Conservation (phyloP, 2,888 invertebrate genomes). For the Athalia rosae region DNA sequence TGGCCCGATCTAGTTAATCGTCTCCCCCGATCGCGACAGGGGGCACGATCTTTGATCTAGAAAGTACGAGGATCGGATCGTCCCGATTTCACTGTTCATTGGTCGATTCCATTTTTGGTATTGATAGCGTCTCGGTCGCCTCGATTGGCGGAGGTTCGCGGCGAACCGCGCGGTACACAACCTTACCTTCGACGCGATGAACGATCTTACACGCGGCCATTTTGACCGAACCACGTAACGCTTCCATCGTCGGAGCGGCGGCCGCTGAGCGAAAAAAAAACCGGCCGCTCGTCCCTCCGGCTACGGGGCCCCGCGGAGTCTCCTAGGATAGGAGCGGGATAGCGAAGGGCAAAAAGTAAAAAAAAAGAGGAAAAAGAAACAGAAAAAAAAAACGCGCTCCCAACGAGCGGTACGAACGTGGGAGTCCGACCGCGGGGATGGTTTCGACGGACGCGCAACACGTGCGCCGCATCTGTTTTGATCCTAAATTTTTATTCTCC, state of each 20-base stretch:
- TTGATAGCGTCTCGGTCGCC: not conserved
- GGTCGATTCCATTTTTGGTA: constrained; percentile 34
- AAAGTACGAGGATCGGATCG: constrained; percentile 30
- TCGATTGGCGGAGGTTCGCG: constrained; percentile 1
- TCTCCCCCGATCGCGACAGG: not conserved
- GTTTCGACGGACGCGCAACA: constrained; percentile 17
- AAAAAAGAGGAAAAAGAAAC: too few relatives aligned
- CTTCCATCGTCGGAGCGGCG: too few relatives aligned
- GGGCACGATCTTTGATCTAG: constrained; percentile 38
- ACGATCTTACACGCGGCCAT: too few relatives aligned
- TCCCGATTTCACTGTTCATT: constrained; percentile 38
- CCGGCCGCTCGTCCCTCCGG: too few relatives aligned
- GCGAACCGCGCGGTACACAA: too few relatives aligned
- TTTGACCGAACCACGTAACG: too few relatives aligned
- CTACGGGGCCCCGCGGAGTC: too few relatives aligned
- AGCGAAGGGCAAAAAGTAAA: not conserved
- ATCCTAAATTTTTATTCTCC: too few relatives aligned
- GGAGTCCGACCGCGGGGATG: not conserved
- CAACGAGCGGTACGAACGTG: not conserved
- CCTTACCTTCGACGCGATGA: too few relatives aligned
- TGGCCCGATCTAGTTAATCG: not conserved
- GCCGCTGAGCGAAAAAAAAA: too few relatives aligned
- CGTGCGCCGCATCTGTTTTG: constrained; percentile 6
- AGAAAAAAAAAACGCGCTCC: too few relatives aligned
- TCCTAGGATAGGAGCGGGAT: not conserved